Evolutionary conservation across 2,113 vertebrate species (phyloP).

Genomic region (Lonchura striata): DNA sequence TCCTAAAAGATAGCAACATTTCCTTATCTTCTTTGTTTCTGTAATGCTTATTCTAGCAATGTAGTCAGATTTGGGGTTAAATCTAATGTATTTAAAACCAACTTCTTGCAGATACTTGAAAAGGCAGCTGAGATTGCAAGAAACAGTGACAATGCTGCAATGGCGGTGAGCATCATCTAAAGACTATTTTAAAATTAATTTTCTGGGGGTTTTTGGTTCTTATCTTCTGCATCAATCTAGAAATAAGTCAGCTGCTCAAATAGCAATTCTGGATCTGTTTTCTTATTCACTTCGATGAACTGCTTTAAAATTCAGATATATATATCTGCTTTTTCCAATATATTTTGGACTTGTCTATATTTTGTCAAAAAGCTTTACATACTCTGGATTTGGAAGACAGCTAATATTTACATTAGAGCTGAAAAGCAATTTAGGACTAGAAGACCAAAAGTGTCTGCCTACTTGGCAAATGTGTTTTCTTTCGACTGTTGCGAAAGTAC

Average conservation of each 20-base stretch:
- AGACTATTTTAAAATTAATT: neutral
- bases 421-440: neutral
- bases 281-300: neutral
- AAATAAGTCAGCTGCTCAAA: neutral
- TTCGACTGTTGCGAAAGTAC: neutral
- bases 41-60: neutral
- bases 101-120: slow-evolving; percentile 89
- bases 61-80: neutral
- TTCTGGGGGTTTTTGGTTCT: rapidly evolving
- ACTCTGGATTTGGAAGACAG: neutral
- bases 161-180: slow-evolving; percentile 79
- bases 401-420: neutral
- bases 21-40: neutral
- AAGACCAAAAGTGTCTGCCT: neutral
- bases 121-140: slow-evolving; percentile 92
- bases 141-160: slow-evolving; percentile 80
- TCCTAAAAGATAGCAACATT: neutral
- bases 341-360: neutral
- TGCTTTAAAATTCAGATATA: neutral
- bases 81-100: neutral
- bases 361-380: neutral
- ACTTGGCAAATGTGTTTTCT: neutral
- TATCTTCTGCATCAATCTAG: neutral
- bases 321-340: neutral
- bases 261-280: neutral